Conservation (phyloP, 2,113 vertebrate genomes). For the Poicephalus meyeri region DNA sequence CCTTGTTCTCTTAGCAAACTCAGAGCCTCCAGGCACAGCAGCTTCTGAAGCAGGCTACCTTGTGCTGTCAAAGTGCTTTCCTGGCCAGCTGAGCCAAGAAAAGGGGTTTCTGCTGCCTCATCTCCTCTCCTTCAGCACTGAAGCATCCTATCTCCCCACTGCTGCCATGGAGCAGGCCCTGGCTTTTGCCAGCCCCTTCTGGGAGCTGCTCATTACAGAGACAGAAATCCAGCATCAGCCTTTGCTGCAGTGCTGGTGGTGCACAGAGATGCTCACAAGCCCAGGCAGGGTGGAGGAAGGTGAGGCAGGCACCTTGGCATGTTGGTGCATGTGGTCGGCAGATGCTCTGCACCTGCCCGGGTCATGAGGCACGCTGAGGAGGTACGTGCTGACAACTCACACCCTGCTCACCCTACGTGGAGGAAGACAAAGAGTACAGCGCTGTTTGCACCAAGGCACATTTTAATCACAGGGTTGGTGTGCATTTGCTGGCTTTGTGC, state of each 20-base stretch:
- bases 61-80: neutral
- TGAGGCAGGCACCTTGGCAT: rapidly evolving
- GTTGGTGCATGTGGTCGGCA: neutral
- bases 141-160: neutral
- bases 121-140: neutral
- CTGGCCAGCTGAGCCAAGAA: neutral
- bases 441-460: rapidly evolving
- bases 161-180: neutral
- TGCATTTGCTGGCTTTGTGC: neutral
- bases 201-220: neutral
- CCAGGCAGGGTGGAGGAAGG: neutral
- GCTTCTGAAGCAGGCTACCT: neutral
- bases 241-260: neutral
- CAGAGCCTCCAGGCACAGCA: neutral
- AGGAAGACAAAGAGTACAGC: neutral
- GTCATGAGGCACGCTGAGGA: neutral
- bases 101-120: neutral
- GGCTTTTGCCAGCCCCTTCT: neutral
- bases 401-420: neutral
- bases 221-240: neutral
- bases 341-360: rapidly evolving
- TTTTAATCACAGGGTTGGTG: rapidly evolving
- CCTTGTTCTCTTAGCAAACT: rapidly evolving
- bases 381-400: neutral
- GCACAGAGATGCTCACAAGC: rapidly evolving